Conservation (phyloP, 1,140 invertebrate species). For the Gryllus bimaculatus region DNA sequence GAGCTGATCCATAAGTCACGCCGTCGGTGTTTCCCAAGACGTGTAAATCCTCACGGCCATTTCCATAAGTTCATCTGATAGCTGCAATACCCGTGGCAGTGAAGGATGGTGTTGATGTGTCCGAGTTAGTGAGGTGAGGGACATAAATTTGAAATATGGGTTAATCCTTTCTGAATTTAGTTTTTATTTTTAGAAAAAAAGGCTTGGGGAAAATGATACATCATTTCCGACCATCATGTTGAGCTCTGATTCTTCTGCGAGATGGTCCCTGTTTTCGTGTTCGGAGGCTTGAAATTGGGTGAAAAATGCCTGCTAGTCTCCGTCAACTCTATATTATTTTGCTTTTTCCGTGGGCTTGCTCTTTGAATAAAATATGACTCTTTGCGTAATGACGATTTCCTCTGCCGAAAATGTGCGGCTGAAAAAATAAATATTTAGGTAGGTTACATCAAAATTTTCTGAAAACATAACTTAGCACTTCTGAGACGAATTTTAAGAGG, state of each 20-base stretch:
- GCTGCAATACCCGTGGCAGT: neutral
- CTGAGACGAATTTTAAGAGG: no score
- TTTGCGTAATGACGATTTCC: no score
- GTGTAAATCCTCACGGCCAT: neutral
- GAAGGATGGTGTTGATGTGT: neutral
- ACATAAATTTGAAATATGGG: neutral
- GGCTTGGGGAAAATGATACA: neutral
- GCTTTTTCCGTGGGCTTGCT: no score
- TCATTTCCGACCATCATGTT: neutral
- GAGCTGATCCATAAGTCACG: neutral
- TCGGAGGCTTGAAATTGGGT: neutral
- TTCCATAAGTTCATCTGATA: constrained; percentile 5
- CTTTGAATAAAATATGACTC: no score
- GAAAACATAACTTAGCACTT: no score
- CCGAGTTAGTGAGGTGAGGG: neutral
- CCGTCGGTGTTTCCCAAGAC: neutral
- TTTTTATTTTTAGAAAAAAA: neutral
- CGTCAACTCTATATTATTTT: no score
- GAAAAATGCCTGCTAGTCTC: neutral
- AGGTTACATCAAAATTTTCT: no score
- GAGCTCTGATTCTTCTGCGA: no score
- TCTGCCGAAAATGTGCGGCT: no score
- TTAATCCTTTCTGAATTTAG: neutral
- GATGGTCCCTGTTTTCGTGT: no score
- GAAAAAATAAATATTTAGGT: no score